Conservation (phyloP, 2,797 vertebrate species). For the Bryconaethiops microstoma region DNA sequence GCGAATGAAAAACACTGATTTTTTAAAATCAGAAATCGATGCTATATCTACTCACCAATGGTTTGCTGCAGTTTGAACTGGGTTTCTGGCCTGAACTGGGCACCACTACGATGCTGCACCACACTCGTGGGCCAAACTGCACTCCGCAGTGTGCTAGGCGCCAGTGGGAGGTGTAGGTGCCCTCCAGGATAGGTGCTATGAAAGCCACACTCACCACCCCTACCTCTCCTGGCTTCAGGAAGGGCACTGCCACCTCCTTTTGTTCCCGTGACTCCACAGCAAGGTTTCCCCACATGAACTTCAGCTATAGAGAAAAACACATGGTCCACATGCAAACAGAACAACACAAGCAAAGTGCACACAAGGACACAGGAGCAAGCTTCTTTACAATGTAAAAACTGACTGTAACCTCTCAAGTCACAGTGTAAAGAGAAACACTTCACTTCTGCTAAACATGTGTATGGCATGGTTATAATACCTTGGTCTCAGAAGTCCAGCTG, state of each 20-base stretch:
- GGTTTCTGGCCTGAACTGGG: slow-evolving; percentile 70
- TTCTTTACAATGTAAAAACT: neutral
- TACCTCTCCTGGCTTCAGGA: slow-evolving; percentile 89
- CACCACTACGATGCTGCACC: slow-evolving; percentile 97
- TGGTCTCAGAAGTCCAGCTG: slow-evolving; percentile 94
- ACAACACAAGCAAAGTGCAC: slow-evolving; percentile 60
- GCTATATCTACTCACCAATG: slow-evolving; percentile 77
- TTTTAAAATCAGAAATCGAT: neutral
- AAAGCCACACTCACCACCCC: slow-evolving; percentile 95
- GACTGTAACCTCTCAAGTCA: neutral
- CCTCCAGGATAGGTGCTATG: slow-evolving; percentile 89
- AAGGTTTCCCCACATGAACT: slow-evolving; percentile 99
- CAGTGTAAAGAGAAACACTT: neutral
- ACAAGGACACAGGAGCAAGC: slow-evolving; percentile 53
- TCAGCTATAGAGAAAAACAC: slow-evolving; percentile 83
- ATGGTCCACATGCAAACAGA: slow-evolving; percentile 63
- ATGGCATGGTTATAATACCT: slow-evolving; percentile 77
- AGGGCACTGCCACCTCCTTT: slow-evolving; percentile 89
- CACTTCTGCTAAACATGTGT: neutral
- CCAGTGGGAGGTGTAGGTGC: slow-evolving; percentile 98
- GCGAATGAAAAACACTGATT: no score
- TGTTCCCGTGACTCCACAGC: slow-evolving; percentile 85
- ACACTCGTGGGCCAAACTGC: slow-evolving; percentile 95
- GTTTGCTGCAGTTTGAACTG: slow-evolving; percentile 69
- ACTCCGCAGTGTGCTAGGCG: slow-evolving; percentile 92